Conservation (phyloP, 2,113 vertebrate species). For the Ophiodon elongatus region DNA sequence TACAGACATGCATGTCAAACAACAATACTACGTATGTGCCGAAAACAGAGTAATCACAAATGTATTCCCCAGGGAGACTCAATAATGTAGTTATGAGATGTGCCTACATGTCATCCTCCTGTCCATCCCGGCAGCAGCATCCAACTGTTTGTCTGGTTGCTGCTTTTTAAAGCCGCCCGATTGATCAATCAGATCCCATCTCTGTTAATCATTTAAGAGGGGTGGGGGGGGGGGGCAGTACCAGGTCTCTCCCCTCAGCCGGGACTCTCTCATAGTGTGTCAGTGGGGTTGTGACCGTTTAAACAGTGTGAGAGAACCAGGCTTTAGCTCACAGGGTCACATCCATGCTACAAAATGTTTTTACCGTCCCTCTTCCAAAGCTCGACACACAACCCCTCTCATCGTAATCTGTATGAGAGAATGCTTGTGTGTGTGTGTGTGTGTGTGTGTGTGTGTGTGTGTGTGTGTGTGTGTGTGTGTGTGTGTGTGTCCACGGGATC, state of each 20-base stretch:
- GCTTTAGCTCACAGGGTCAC: not conserved
- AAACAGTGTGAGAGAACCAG: not conserved
- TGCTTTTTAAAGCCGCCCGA: conserved; percentile 59
- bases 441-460: too few relatives aligned
- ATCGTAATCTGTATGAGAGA: not conserved
- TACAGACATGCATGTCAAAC: conserved; percentile 9
- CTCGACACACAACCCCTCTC: not conserved
- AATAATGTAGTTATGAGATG: not conserved
- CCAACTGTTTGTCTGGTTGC: conserved; percentile 38
- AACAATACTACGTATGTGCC: not conserved
- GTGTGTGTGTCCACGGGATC: too few relatives aligned
- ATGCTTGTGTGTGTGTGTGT: not conserved
- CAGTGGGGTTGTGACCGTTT: not conserved
- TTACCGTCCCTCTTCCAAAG: not conserved
- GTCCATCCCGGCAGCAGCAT: conserved; percentile 29
- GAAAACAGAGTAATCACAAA: not conserved
- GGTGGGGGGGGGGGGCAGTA: not conserved
- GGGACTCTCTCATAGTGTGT: not conserved
- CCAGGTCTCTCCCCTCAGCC: not conserved
- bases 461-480: too few relatives aligned
- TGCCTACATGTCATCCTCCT: not conserved
- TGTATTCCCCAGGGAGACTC: too few relatives aligned
- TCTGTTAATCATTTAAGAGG: conserved; percentile 70
- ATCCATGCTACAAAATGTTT: not conserved
- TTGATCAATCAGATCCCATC: conserved; percentile 69